Base-by-base conservation (phyloP, 2,888 invertebrate genomes). In the Eupithecia insigniata region DNA sequence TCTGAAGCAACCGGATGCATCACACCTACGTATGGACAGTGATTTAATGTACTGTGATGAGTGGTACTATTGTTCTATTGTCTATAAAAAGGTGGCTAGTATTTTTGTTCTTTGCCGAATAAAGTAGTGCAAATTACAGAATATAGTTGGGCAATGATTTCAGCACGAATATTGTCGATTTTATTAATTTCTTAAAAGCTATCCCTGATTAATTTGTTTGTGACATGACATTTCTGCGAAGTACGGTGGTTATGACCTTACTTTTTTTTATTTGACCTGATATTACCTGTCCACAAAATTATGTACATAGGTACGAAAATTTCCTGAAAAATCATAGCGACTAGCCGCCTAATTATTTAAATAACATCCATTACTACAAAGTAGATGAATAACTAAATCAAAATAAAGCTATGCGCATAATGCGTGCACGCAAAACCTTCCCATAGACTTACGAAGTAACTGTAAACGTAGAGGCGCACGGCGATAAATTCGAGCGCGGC, bases 401-500 rank as follows among this genome's bases (percentile, higher is more conserved):
- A 34, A 65, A 34, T 26, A 43, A 69, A 67, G 36, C 67, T 68
- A 70, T 60, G 30, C 28, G 1, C 64, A 69, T 72, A 62, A 74
- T 77, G 76, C 77, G 79, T 74, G 67, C 39, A 60, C 71, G 69
- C 71, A 69, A 69, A 71, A 71, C 43, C 58, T 65, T 69, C 67
- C 71, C 82, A 88, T 85, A 90, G 90, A 89, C 78, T 78, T 80
- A 82, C 79, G 80, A 83, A 84, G 77, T 87, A 89, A 90, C 88
- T 85, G 89, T 87, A 85, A 82, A 84, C 76, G 84, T 80, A 89
- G 89, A 90, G 83, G 86, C 85, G 87, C 86, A 85, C 83, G 81
- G 82, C 86, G 84, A 91, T 92, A 92, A 92, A 92, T 92, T 88
- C 87, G 87, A 87, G 83, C 82, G 86, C 82, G 86, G 87, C 89